Evolutionary conservation across 2,888 invertebrate species (phyloP).

Genomic region (Chromoteleia sp.): DNA sequence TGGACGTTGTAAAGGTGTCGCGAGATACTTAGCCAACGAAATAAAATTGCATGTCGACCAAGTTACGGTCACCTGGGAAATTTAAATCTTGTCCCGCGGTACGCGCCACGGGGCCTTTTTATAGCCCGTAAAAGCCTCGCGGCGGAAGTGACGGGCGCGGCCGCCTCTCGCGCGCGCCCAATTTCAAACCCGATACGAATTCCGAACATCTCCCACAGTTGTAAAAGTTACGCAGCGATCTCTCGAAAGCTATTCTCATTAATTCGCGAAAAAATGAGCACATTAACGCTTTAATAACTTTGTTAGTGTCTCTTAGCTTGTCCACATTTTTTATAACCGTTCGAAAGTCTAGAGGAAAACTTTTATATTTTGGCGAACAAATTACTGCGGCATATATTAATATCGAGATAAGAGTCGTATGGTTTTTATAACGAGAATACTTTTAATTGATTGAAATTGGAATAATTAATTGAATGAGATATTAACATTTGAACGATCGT

Average conservation of each 20-base stretch:
- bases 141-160: constrained; percentile 67
- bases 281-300: constrained; percentile 59
- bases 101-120: constrained; percentile 64
- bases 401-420: constrained; percentile 11
- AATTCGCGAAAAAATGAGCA: constrained; percentile 48
- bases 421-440: constrained; percentile 6
- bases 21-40: constrained; percentile 64
- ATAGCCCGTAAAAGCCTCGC: constrained; percentile 70
- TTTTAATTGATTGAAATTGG: not conserved
- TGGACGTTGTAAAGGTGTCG: constrained; percentile 61
- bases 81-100: constrained; percentile 75
- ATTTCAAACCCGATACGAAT: constrained; percentile 49
- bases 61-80: constrained; percentile 75
- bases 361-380: constrained; percentile 19
- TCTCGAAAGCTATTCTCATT: constrained; percentile 38
- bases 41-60: constrained; percentile 73
- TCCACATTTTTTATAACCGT: constrained; percentile 18
- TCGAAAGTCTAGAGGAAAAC: constrained; percentile 27
- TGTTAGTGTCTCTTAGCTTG: constrained; percentile 30
- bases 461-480: constrained; percentile 18
- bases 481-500: not conserved
- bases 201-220: constrained; percentile 48
- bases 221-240: constrained; percentile 51
- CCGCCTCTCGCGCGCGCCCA: constrained; percentile 60
- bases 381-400: constrained; percentile 25